Conservation (phyloP, 2,113 vertebrate genomes). For the Willisornis vidua region DNA sequence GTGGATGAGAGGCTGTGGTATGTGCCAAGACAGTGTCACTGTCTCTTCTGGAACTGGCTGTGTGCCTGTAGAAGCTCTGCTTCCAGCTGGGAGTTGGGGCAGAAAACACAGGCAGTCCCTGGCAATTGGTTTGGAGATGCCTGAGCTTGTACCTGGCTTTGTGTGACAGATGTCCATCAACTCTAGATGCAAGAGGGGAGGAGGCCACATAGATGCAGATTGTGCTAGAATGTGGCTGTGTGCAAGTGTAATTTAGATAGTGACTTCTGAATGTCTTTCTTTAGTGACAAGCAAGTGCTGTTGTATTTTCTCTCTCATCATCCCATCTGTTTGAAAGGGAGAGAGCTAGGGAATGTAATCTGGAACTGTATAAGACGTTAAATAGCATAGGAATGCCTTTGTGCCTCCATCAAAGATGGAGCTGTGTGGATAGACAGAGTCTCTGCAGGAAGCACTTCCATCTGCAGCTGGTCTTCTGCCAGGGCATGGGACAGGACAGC, state of each 20-base stretch:
- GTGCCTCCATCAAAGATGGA: background rate
- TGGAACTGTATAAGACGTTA: background rate
- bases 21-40: background rate
- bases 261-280: background rate
- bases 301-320: background rate
- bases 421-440: background rate
- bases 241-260: background rate
- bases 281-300: background rate
- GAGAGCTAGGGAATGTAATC: background rate
- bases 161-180: background rate
- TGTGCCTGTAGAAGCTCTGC: background rate
- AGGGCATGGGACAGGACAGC: background rate
- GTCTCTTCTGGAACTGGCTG: slow-evolving; percentile 2
- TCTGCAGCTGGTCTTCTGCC: background rate
- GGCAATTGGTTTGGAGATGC: background rate
- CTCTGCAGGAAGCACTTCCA: background rate
- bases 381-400: background rate
- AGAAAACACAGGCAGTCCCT: background rate
- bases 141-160: background rate
- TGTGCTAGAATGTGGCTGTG: background rate
- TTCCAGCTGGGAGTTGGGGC: background rate
- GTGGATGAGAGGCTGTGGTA: background rate
- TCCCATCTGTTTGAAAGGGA: background rate
- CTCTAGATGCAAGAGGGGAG: background rate
- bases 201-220: background rate